Percentiles rank a stretch among this genome's conserved stretches.
phyloP scores from a whole-genome alignment of 2,113 vertebrate species.

The Bagarius yarrelli region DNA sequence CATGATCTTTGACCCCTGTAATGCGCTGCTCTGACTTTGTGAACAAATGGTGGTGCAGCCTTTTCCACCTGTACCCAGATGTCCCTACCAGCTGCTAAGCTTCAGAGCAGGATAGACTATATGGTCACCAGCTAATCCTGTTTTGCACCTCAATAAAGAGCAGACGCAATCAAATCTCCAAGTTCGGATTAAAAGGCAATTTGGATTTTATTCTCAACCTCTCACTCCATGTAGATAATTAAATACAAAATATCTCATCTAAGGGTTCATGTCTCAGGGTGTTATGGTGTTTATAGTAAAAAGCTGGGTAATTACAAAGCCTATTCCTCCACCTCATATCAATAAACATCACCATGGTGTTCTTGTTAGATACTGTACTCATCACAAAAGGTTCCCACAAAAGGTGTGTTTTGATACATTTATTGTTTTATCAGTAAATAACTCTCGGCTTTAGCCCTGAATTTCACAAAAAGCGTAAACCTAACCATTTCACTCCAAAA shows the following conservation, averaged over 20 bases:
- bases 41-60: not conserved
- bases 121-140: constrained; percentile 69
- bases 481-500: no score
- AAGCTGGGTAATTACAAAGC: not conserved
- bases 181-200: not conserved
- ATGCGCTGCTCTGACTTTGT: constrained; percentile 25
- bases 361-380: constrained; percentile 1
- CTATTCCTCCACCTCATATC: not conserved
- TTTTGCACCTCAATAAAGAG: constrained; percentile 71
- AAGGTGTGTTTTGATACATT: no score
- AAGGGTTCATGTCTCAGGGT: not conserved
- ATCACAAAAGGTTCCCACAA: no score
- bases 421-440: no score
- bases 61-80: constrained; percentile 49
- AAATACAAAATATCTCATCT: not conserved
- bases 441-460: no score
- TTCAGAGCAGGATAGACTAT: constrained; percentile 59
- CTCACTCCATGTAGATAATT: not conserved
- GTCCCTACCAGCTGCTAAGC: constrained; percentile 67
- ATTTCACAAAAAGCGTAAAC: no score
- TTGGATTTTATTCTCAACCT: not conserved
- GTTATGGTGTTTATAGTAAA: not conserved
- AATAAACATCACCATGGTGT: not conserved
- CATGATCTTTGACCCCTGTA: constrained; percentile 42
- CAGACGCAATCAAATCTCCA: not conserved